Base-by-base conservation (phyloP, 2,797 vertebrate genomes). In the Cyclopterus lumpus region DNA sequence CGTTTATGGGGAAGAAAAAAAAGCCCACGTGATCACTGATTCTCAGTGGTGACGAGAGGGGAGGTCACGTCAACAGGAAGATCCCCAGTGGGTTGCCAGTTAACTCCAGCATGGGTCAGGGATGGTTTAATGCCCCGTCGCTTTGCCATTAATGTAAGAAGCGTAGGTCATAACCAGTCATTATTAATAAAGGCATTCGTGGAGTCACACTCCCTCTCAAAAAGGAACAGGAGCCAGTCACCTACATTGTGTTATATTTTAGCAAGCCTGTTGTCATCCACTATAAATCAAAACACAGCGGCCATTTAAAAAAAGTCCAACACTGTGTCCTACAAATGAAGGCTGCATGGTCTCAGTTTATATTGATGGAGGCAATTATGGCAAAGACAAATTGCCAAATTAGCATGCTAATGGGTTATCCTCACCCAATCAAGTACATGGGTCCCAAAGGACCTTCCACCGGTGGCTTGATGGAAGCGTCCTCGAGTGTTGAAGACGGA, bases 331-430 rank as follows among this genome's bases (percentile, higher is more conserved):
- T 83, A 49, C 65, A 84, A 84, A 79, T 66, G 69, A 79, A 68
- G 53, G 40, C 71, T 66, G 66, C 20, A 16, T 48, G 30, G 42
- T 62, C 62, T 80, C 24, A 2, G 6, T 76, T 74, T 65, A 83
- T 88, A 90, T 83, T 87, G 81, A 92, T 86, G 86, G 75, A 80
- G 75, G 84, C 81, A 91, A 90, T 93, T 84, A 90, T 72, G 24
- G 60, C 51, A 70, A 24, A 84, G 86, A 90, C 84, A 71, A 86
- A 87, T 80, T 59, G 84, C 75, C 46, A 90, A 86, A 92, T 92
- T 88, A 88, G 83, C 87, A 87, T 81, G 79, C 84, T 90, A 92
- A 92, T 90, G 57, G 79, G 30, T 84, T 87, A 88, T 91, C 90
- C 90, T 83, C 74, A 71, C 75, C 73, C 76, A 86, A 76, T 87